Percentiles rank a stretch among this genome's conserved stretches.
Conservation (phyloP, 1,140 invertebrate species). For the Macrosteles quadrilineatus region DNA sequence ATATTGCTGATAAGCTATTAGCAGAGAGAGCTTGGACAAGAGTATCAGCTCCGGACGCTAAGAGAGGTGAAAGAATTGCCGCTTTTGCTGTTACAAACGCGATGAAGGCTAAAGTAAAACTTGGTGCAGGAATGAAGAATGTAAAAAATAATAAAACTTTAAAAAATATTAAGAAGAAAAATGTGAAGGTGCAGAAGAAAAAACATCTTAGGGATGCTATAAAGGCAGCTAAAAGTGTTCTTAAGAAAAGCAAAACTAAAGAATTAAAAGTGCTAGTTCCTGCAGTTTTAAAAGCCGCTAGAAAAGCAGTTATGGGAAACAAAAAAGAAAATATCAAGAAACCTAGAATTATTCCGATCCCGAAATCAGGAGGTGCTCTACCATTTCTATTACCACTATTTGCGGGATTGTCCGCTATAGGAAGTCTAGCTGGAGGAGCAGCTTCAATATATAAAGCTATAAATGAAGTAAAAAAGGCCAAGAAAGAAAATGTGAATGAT, state of each 20-base stretch:
- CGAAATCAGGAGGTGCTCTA: background rate
- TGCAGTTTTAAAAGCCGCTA: too few species aligned
- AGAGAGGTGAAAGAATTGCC: slow-evolving; percentile 45
- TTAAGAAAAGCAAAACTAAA: too few species aligned
- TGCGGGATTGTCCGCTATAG: background rate
- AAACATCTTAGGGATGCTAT: too few species aligned
- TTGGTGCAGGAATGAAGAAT: slow-evolving; percentile 44
- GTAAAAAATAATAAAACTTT: too few species aligned
- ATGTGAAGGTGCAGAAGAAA: too few species aligned
- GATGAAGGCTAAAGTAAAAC: slow-evolving; percentile 47
- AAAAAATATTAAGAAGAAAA: too few species aligned
- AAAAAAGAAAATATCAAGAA: background rate
- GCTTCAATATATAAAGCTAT: background rate
- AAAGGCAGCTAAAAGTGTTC: background rate
- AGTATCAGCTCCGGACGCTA: slow-evolving; percentile 48
- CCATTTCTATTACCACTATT: background rate
- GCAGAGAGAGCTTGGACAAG: slow-evolving; percentile 47
- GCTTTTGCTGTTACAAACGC: slow-evolving; percentile 43
- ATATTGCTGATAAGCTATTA: slow-evolving; percentile 49
- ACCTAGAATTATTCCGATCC: too few species aligned
- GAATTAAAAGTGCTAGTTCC: too few species aligned
- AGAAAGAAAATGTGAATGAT: background rate
- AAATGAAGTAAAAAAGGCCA: background rate
- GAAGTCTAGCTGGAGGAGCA: background rate
- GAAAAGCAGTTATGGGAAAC: too few species aligned